Evolutionary conservation across 23 tunicate species (phyloP).

Genomic region (Phallusia fumigata): DNA sequence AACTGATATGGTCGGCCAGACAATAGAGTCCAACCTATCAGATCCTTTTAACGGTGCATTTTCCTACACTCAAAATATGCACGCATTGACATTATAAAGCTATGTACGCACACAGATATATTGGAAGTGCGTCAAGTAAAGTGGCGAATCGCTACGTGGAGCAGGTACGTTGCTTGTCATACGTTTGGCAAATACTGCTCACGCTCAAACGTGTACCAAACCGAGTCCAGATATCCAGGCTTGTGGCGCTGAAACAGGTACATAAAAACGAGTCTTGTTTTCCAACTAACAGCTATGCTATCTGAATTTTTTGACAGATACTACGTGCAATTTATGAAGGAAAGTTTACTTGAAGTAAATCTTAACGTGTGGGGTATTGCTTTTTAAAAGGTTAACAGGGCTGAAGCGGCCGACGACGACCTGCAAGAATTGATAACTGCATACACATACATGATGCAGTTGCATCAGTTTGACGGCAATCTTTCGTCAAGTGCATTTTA

Average conservation of each 20-base stretch:
- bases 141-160: conserved; percentile 53
- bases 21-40: too few relatives aligned
- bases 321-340: too few relatives aligned
- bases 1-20: too few relatives aligned
- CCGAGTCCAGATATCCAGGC: conserved; percentile 34
- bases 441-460: conserved; percentile 87
- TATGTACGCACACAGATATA: conserved; percentile 37
- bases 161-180: conserved; percentile 71
- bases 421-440: conserved; percentile 68
- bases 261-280: too few relatives aligned
- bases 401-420: conserved; percentile 85
- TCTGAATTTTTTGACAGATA: too few relatives aligned
- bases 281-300: too few relatives aligned
- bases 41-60: too few relatives aligned
- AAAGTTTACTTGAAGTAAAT: not conserved
- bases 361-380: not conserved
- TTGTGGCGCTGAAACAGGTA: conserved; percentile 78
- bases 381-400: conserved; percentile 50
- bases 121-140: conserved; percentile 69
- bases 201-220: conserved; percentile 35
- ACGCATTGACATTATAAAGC: too few relatives aligned
- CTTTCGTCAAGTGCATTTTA: conserved; percentile 46
- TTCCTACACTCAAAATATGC: too few relatives aligned
- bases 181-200: conserved; percentile 66
- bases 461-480: conserved; percentile 56